Evolutionary conservation across 2,113 vertebrate species (phyloP).

Genomic region (Hemiprocne comata): DNA sequence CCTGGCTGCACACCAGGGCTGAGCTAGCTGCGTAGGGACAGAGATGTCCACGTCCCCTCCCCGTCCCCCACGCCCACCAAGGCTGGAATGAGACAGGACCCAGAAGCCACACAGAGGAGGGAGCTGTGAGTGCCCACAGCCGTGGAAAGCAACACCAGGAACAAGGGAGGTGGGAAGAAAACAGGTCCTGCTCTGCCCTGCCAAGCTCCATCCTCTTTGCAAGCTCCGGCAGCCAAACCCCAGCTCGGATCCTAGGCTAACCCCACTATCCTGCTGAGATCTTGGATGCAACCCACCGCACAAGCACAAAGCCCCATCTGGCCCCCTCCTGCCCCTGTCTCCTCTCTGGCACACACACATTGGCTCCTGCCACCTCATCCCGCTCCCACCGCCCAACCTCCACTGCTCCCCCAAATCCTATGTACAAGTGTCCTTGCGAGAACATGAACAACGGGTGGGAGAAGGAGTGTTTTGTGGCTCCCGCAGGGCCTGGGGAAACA

Average conservation of each 20-base stretch:
- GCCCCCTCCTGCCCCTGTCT: background rate
- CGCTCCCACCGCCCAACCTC: background rate
- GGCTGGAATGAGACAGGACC: background rate
- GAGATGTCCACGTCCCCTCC: background rate
- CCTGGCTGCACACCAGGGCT: background rate
- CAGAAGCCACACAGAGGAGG: background rate
- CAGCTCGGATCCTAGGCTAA: background rate
- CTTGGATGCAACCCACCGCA: background rate
- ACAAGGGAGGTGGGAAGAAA: constrained; percentile 9
- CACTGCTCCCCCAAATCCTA: background rate
- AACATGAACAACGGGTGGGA: background rate
- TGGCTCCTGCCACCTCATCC: background rate
- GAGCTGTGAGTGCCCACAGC: background rate
- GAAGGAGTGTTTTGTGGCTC: background rate
- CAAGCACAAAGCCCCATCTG: constrained; percentile 37
- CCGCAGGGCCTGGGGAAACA: fast-evolving
- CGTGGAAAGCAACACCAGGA: background rate
- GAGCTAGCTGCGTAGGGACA: background rate
- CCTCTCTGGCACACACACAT: background rate
- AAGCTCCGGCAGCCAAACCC: background rate
- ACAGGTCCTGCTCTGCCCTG: background rate
- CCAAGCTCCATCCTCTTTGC: background rate
- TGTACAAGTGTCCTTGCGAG: background rate
- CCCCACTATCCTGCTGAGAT: constrained; percentile 27
- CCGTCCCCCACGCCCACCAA: background rate